Evolutionary conservation across 2,888 invertebrate genomes (phyloP), one percentile per base, ranked within the genome.

Genomic region (Ormyrus nitidulus): DNA sequence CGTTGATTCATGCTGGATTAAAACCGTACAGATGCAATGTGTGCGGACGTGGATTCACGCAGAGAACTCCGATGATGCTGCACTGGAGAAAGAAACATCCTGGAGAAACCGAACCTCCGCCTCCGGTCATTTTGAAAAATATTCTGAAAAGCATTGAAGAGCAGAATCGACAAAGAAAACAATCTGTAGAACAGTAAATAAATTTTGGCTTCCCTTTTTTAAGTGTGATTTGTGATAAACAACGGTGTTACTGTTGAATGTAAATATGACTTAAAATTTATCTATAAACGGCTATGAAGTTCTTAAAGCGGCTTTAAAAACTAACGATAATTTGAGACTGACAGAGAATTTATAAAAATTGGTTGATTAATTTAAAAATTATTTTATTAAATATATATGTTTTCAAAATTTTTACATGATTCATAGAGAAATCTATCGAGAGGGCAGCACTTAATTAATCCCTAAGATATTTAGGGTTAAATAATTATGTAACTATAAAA

Each of bases 21-120:
- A 87, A 86, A 71, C 86, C 88, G 0, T 87, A 87, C 77, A 82
- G 80, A 6, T 89, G 89, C 61, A 75, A 83, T 8, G 77, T 88
- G 0, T 89, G 89, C 49, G 84, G 85, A 5, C 85, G 86, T 58
- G 82, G 81, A 5, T 89, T 88, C 46, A 76, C 95, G 85, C 95
- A 95, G 61, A 79, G 83, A 46, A 82, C 83, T 44, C 84, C 78
- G 54, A 85, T 85, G 85, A 85, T 83, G 84, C n/a, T 81, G 19
- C 85, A 85, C 49, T 81, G 81, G 81, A 82, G 78, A 19, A 80
- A 75, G 13, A 77, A 80, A 6, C 85, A 84, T 64, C 84, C 84
- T 0, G 84, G 80, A 0, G 79, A 79, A 3, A 82, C 74, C 7
- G 76, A 82, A 5, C 80, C 83, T 0, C 85, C 85, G 6, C 85